phyloP scores from a whole-genome alignment of 2,113 vertebrate species.

The Glaucomys volans region DNA sequence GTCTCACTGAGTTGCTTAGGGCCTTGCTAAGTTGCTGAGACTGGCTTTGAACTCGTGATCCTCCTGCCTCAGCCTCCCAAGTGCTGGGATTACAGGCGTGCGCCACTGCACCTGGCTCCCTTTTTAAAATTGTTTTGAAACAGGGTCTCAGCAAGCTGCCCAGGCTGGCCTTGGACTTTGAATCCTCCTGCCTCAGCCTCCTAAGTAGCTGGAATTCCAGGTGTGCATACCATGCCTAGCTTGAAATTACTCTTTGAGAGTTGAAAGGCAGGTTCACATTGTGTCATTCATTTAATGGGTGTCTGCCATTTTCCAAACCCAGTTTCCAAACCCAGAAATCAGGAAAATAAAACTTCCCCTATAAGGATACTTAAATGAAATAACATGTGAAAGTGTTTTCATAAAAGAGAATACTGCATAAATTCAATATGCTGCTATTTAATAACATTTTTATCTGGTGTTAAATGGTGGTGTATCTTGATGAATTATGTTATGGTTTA shows the following conservation, averaged over 20 bases:
- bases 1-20: no score
- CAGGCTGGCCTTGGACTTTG: neutral
- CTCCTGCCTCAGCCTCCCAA: no score
- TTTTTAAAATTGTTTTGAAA: neutral
- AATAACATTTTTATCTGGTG: neutral
- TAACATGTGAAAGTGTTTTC: constrained; percentile 2
- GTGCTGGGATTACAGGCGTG: no score
- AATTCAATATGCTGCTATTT: neutral
- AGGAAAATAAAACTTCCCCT: neutral
- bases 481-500: neutral
- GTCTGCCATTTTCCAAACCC: no score
- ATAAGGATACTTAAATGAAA: neutral
- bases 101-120: no score
- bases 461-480: neutral
- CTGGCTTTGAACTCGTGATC: no score
- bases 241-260: neutral
- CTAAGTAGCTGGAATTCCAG: neutral
- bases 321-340: neutral
- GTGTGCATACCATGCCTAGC: neutral
- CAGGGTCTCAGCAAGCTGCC: neutral
- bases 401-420: neutral
- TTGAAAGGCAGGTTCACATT: neutral
- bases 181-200: neutral
- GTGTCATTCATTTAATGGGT: neutral
- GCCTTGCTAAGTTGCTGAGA: no score